A percentile compares a stretch with the other conserved stretches of the same genome.
These are phyloP conservation scores for Nysson spinosus DNA, from an alignment of 2,888 invertebrate genomes.

Conservation along the genomic window DNA sequence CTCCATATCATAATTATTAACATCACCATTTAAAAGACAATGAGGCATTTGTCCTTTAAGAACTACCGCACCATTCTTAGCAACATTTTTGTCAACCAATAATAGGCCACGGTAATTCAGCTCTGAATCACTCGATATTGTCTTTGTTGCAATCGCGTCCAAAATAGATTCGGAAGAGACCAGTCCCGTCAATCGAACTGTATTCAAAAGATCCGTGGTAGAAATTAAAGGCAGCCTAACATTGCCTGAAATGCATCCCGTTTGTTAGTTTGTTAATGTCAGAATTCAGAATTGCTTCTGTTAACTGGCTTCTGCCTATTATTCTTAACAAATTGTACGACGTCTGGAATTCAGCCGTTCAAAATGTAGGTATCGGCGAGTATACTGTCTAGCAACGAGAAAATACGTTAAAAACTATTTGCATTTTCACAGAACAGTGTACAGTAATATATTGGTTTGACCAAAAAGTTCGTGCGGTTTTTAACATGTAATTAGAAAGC, in stretches of 20 bases:
- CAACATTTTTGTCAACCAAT: constrained; percentile 95
- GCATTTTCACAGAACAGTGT: too few relatives aligned
- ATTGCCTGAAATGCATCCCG: constrained; percentile 69
- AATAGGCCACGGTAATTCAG: constrained; percentile 91
- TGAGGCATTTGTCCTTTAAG: constrained; percentile 93
- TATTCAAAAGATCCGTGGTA: constrained; percentile 90
- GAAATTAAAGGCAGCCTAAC: constrained; percentile 91
- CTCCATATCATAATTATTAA: constrained; percentile 93
- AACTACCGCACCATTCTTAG: constrained; percentile 91
- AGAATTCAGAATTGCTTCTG: background rate
- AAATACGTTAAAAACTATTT: too few relatives aligned
- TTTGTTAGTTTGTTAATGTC: too few relatives aligned
- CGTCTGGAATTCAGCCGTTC: too few relatives aligned
- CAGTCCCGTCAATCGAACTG: constrained; percentile 91
- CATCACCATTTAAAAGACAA: constrained; percentile 93
- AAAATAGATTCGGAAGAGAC: constrained; percentile 93
- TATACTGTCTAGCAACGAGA: too few relatives aligned
- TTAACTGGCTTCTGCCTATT: too few relatives aligned
- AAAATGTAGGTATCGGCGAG: too few relatives aligned
- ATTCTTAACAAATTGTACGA: too few relatives aligned
- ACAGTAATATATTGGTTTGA: too few relatives aligned
- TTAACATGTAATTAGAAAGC: too few relatives aligned
- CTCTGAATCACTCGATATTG: constrained; percentile 86
- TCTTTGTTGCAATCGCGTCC: constrained; percentile 95
- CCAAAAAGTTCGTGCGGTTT: too few relatives aligned